Conservation (phyloP, 2,797 vertebrate genomes). For the Cottoperca gobio region DNA sequence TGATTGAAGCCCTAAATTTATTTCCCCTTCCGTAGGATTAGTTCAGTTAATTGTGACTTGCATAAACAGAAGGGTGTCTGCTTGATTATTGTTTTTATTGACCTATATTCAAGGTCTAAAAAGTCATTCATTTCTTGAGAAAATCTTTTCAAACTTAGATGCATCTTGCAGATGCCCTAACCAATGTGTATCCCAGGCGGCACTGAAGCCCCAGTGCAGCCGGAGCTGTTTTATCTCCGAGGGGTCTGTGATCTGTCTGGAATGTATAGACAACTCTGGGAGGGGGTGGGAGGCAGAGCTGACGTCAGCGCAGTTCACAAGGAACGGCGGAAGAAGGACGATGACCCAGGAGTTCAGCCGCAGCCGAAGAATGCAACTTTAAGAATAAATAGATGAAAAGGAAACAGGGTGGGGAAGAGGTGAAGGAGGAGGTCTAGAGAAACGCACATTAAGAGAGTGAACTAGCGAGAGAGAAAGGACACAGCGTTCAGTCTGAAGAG, state of each 20-base stretch:
- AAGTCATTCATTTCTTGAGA: too few relatives aligned
- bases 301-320: constrained; percentile 55
- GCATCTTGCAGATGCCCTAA: background rate
- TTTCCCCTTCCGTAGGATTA: too few relatives aligned
- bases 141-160: background rate
- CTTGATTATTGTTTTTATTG: too few relatives aligned
- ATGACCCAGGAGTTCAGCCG: constrained; percentile 33
- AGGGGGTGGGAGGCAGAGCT: constrained; percentile 11
- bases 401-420: background rate
- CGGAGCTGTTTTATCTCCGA: constrained; percentile 8
- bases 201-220: background rate
- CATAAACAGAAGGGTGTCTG: too few relatives aligned
- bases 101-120: too few relatives aligned
- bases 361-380: constrained; percentile 30
- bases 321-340: constrained; percentile 24
- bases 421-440: background rate
- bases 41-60: too few relatives aligned
- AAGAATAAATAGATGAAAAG: constrained; percentile 11
- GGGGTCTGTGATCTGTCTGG: constrained; percentile 40
- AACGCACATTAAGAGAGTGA: background rate
- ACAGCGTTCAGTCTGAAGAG: background rate
- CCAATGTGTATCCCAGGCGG: background rate
- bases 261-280: constrained; percentile 45
- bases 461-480: background rate
- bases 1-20: too few relatives aligned